These are phyloP conservation scores for Drosophila incognita DNA, from an alignment of 2,888 invertebrate species.

Conservation along the genomic window DNA sequence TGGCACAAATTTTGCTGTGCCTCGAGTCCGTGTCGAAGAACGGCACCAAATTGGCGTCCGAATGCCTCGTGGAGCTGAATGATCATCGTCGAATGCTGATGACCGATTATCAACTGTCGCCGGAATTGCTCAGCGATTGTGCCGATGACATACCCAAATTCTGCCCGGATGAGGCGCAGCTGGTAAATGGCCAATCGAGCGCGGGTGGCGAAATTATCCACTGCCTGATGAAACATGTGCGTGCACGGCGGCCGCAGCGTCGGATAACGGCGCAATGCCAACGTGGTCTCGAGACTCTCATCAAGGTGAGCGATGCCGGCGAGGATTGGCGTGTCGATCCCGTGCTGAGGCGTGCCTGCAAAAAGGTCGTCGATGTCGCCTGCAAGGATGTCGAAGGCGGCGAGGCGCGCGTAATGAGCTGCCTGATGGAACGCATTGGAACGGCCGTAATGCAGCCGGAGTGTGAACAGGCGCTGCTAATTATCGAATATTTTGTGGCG, in stretches of 20 bases:
- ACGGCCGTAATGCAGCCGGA: constrained; percentile 92
- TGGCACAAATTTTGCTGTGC: constrained; percentile 96
- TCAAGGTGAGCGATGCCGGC: constrained; percentile 95
- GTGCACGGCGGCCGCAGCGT: constrained; percentile 87
- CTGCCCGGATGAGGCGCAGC: constrained; percentile 88
- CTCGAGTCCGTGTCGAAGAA: constrained; percentile 91
- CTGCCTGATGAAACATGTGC: constrained; percentile 96
- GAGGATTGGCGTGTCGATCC: constrained; percentile 98
- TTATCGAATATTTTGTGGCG: constrained; percentile 98
- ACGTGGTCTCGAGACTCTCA: constrained; percentile 91
- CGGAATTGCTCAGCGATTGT: constrained; percentile 95
- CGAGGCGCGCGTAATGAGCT: constrained; percentile 94
- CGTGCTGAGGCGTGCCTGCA: constrained; percentile 93
- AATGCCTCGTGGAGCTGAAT: constrained; percentile 95
- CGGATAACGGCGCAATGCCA: constrained; percentile 90
- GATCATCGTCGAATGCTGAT: constrained; percentile 96
- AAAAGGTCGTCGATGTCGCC: constrained; percentile 91
- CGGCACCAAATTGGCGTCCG: constrained; percentile 90
- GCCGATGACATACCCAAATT: constrained; percentile 92
- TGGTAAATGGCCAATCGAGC: constrained; percentile 64
- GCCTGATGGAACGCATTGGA: constrained; percentile 96
- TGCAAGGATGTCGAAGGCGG: constrained; percentile 91
- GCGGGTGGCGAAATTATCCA: constrained; percentile 95
- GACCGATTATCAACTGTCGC: constrained; percentile 96
- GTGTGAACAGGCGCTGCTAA: constrained; percentile 95